Conservation (phyloP, 2,888 invertebrate genomes). For the Dryobota labecula region DNA sequence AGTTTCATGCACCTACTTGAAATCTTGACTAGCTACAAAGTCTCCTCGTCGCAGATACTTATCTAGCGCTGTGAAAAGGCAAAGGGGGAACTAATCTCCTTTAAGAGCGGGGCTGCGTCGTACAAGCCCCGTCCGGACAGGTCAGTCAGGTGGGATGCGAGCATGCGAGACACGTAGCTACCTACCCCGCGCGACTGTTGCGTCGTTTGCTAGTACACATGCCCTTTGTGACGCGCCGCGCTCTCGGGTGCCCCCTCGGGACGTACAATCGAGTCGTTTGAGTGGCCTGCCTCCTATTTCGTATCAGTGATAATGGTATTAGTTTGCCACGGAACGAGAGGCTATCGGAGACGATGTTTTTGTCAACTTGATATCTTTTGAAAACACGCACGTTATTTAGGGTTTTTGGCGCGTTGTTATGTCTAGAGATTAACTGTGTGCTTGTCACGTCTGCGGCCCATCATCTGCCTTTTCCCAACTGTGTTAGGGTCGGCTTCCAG, state of each 20-base stretch:
- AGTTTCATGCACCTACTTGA: slow-evolving; percentile 46
- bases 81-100: slow-evolving; percentile 76
- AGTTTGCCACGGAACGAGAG: slow-evolving; percentile 42
- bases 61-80: slow-evolving; percentile 74
- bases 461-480: no score
- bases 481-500: no score
- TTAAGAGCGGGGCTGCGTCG: slow-evolving; percentile 67
- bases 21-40: slow-evolving; percentile 65
- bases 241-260: slow-evolving; percentile 59
- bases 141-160: slow-evolving; percentile 69
- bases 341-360: slow-evolving; percentile 51
- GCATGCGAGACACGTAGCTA: slow-evolving; percentile 69
- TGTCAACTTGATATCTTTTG: slow-evolving; percentile 42
- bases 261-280: slow-evolving; percentile 70
- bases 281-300: slow-evolving; percentile 64
- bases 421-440: neutral
- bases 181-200: slow-evolving; percentile 53
- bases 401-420: slow-evolving; percentile 4
- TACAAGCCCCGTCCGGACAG: slow-evolving; percentile 61
- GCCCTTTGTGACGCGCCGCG: slow-evolving; percentile 69
- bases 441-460: neutral
- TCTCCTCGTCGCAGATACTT: slow-evolving; percentile 69
- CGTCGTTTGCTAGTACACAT: slow-evolving; percentile 67
- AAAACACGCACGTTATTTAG: slow-evolving; percentile 10
- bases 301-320: slow-evolving; percentile 61